Conservation (phyloP, 2,888 invertebrate species). For the Andrena praecox region DNA sequence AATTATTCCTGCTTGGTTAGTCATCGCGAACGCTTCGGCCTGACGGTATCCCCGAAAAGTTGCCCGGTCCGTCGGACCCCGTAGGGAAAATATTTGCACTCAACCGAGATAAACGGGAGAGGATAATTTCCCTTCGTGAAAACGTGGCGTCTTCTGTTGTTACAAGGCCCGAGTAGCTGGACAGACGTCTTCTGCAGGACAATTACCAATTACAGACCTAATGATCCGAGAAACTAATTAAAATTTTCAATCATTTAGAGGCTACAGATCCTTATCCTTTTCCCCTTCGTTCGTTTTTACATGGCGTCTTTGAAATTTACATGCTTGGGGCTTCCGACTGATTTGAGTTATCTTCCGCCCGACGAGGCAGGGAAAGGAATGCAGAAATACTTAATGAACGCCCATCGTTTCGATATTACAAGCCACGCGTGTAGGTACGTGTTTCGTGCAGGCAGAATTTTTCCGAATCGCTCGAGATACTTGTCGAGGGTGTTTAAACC, state of each 20-base stretch:
- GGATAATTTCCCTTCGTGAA: conserved; percentile 69
- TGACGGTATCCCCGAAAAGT: conserved; percentile 56
- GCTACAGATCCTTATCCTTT: conserved; percentile 24
- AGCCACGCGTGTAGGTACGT: background rate
- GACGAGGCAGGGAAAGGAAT: background rate
- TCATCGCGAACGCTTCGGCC: conserved; percentile 30
- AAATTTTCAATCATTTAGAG: conserved; percentile 25
- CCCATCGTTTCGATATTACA: conserved; percentile 10
- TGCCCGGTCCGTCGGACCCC: conserved; percentile 43
- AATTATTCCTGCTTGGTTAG: conserved; percentile 48
- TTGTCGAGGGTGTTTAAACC: conserved; percentile 39
- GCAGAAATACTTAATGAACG: conserved; percentile 1
- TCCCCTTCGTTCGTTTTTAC: background rate
- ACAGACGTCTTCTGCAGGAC: background rate
- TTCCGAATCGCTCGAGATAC: conserved; percentile 17
- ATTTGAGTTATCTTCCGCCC: conserved; percentile 7
- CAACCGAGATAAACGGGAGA: conserved; percentile 74
- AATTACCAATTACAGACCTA: conserved; percentile 62
- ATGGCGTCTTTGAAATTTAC: background rate
- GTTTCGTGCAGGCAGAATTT: background rate
- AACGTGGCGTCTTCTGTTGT: conserved; percentile 14
- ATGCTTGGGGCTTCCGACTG: background rate
- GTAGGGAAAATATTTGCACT: conserved; percentile 58
- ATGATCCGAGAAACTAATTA: conserved; percentile 62
- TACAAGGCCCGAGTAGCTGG: background rate